Percentiles rank a stretch among this genome's conserved stretches.
Evolutionary conservation across 1,140 invertebrate species (phyloP).

Genomic region (Drosophila quadrilineata): DNA sequence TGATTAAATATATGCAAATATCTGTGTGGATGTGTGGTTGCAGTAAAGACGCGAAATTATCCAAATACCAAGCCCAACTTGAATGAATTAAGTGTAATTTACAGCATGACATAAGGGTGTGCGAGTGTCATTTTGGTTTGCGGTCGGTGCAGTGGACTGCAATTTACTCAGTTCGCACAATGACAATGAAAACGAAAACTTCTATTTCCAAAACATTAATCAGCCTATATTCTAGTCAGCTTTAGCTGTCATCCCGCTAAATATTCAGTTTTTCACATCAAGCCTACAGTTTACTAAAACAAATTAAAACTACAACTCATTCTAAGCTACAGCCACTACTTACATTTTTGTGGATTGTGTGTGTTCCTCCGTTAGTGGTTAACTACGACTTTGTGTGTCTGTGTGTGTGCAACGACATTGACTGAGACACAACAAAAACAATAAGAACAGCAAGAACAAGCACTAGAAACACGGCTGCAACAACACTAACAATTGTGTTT

Average conservation of each 20-base stretch:
- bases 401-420: constrained; percentile 59
- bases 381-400: constrained; percentile 16
- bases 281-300: too few species aligned
- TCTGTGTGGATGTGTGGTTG: too few species aligned
- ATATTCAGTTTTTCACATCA: too few species aligned
- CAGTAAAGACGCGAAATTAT: too few species aligned
- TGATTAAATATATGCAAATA: constrained; percentile 46
- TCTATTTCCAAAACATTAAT: too few species aligned
- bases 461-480: too few species aligned
- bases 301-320: constrained; percentile 55
- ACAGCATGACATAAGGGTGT: constrained; percentile 10
- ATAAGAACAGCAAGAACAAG: neutral
- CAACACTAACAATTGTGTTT: too few species aligned
- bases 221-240: too few species aligned
- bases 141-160: too few species aligned
- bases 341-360: constrained; percentile 38
- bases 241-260: too few species aligned
- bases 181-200: constrained; percentile 31
- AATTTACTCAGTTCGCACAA: neutral
- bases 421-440: constrained; percentile 42
- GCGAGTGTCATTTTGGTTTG: constrained; percentile 10
- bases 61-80: too few species aligned
- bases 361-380: constrained; percentile 10
- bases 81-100: too few species aligned
- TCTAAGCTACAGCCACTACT: constrained; percentile 44